Percentiles rank a stretch among this genome's conserved stretches.
phyloP scores from a whole-genome alignment of 1,140 invertebrate genomes.

The Teleogryllus occipitalis region DNA sequence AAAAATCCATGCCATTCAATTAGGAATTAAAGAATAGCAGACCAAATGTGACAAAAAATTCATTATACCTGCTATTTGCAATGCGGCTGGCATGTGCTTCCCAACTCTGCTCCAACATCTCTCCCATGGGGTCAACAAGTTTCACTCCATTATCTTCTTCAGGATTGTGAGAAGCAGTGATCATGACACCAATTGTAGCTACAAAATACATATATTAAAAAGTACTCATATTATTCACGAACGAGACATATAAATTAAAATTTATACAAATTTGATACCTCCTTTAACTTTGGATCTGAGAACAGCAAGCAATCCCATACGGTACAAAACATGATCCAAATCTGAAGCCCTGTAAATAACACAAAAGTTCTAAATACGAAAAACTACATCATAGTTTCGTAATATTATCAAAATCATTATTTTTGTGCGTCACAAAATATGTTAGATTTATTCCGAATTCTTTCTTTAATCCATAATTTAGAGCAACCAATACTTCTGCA shows the following conservation, averaged over 20 bases:
- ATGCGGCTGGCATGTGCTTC: conserved; percentile 79
- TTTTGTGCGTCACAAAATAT: neutral
- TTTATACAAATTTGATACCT: conserved; percentile 45
- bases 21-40: neutral
- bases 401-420: neutral
- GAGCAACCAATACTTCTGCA: neutral
- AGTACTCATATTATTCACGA: neutral
- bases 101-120: conserved; percentile 91
- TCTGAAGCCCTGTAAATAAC: conserved; percentile 59
- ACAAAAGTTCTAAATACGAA: neutral
- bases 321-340: conserved; percentile 80
- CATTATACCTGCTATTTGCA: conserved; percentile 59
- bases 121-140: conserved; percentile 87
- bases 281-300: conserved; percentile 70
- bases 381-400: neutral
- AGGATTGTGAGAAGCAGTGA: conserved; percentile 98
- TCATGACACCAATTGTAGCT: conserved; percentile 84
- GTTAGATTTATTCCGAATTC: neutral
- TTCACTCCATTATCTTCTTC: conserved; percentile 96
- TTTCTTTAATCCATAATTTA: neutral
- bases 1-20: conserved; percentile 11
- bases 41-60: neutral
- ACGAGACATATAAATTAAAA: conserved; percentile 9
- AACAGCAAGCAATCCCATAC: conserved; percentile 87
- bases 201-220: conserved; percentile 14